Evolutionary conservation across 2,888 invertebrate genomes (phyloP).

Genomic region (Calliscelio sp.): DNA sequence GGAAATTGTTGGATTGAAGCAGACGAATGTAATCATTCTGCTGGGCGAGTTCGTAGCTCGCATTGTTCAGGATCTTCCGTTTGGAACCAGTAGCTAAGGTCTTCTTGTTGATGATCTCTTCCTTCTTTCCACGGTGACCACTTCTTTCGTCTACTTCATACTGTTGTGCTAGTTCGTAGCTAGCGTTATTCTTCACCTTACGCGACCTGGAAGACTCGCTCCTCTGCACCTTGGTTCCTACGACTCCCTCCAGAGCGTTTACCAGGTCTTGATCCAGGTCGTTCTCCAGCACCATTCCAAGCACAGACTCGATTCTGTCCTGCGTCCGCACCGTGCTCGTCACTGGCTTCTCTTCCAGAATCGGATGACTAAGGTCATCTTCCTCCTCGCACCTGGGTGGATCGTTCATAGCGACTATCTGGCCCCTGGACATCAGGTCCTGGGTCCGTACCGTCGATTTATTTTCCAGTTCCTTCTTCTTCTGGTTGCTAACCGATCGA

Average conservation of each 20-base stretch:
- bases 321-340: constrained; percentile 83
- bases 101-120: too few relatives aligned
- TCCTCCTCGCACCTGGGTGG: constrained; percentile 69
- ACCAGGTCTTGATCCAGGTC: constrained; percentile 82
- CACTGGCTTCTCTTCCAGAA: constrained; percentile 76
- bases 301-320: constrained; percentile 81
- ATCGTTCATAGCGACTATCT: constrained; percentile 61
- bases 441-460: constrained; percentile 81
- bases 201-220: constrained; percentile 71
- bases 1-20: too few relatives aligned
- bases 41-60: constrained; percentile 83
- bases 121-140: too few relatives aligned
- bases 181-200: constrained; percentile 83
- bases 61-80: constrained; percentile 77
- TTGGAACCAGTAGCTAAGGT: constrained; percentile 42
- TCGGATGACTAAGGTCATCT: constrained; percentile 58
- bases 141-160: constrained; percentile 81
- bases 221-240: constrained; percentile 71
- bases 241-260: constrained; percentile 79
- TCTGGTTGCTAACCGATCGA: too few relatives aligned
- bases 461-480: constrained; percentile 52
- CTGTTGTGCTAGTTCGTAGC: constrained; percentile 84
- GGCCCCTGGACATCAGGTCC: constrained; percentile 70
- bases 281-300: constrained; percentile 82
- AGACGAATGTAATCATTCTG: constrained; percentile 83